These are phyloP conservation scores for Stigmatopora nigra DNA, from an alignment of 2,113 vertebrate genomes.

Conservation along the genomic window DNA sequence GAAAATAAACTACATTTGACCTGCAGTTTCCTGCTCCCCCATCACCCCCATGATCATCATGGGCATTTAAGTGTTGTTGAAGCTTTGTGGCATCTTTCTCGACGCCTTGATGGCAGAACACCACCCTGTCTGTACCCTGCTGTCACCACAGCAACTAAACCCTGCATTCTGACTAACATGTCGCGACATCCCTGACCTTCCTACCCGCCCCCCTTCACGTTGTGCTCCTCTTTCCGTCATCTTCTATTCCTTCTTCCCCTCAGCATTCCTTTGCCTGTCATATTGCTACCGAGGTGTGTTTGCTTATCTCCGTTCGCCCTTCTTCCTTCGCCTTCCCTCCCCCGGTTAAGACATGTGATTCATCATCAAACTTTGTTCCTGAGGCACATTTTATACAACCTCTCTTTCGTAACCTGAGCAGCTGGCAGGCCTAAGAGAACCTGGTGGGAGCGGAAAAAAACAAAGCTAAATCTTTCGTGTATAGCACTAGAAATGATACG, in stretches of 20 bases:
- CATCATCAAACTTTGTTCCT: slow-evolving; percentile 39
- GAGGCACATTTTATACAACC: slow-evolving; percentile 47
- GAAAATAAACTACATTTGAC: not conserved
- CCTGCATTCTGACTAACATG: slow-evolving; percentile 47
- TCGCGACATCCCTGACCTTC: slow-evolving; percentile 47
- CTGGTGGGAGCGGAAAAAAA: slow-evolving; percentile 33
- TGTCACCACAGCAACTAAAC: slow-evolving; percentile 42
- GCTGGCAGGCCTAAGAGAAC: slow-evolving; percentile 13
- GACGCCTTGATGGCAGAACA: slow-evolving; percentile 36
- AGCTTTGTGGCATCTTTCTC: slow-evolving; percentile 41
- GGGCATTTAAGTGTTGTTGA: slow-evolving; percentile 14
- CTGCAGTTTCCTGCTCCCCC: slow-evolving; percentile 7
- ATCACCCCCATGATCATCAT: slow-evolving; percentile 9
- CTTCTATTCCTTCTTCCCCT: not conserved
- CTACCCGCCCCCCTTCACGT: not conserved
- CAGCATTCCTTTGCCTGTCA: not conserved
- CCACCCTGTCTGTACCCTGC: slow-evolving; percentile 32
- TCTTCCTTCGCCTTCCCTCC: slow-evolving; percentile 5
- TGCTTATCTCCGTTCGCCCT: not conserved
- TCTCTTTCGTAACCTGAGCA: slow-evolving; percentile 47
- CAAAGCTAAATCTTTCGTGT: slow-evolving; percentile 11
- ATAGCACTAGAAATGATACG: not conserved
- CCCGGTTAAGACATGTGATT: slow-evolving; percentile 24
- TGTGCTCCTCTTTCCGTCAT: slow-evolving; percentile 27
- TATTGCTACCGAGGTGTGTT: slow-evolving; percentile 1